Conservation (phyloP, 2,797 vertebrate genomes). For the Acanthiza pusilla region DNA sequence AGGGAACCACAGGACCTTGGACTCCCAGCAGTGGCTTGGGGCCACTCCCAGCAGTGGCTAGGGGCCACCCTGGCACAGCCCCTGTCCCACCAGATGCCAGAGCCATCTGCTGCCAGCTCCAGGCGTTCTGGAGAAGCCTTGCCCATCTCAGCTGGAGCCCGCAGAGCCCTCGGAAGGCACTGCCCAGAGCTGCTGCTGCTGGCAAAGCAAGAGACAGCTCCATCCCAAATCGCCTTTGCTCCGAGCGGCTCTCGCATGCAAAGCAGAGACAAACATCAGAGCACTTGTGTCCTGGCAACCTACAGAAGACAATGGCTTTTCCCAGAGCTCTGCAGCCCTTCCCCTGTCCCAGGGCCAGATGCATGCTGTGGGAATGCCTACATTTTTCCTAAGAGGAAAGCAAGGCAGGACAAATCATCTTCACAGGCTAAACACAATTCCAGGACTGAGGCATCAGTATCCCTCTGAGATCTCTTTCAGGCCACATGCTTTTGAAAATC, state of each 20-base stretch:
- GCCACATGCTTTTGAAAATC: background rate
- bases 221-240: background rate
- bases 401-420: background rate
- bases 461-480: background rate
- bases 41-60: background rate
- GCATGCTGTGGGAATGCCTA: background rate
- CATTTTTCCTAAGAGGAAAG: background rate
- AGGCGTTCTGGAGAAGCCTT: background rate
- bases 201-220: background rate
- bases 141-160: background rate
- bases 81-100: fast-evolving
- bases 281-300: background rate
- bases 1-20: fast-evolving
- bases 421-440: background rate
- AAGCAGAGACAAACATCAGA: background rate
- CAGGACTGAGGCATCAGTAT: fast-evolving
- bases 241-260: background rate
- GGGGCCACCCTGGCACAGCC: background rate
- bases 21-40: background rate
- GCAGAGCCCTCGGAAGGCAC: fast-evolving
- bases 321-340: background rate
- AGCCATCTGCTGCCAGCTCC: fast-evolving
- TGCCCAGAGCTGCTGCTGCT: fast-evolving
- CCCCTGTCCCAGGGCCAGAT: fast-evolving
- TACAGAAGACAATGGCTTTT: background rate